A percentile compares a stretch with the other conserved stretches of the same genome.
phyloP scores from a whole-genome alignment of 2,888 invertebrate genomes.

The Torymus texanus region DNA sequence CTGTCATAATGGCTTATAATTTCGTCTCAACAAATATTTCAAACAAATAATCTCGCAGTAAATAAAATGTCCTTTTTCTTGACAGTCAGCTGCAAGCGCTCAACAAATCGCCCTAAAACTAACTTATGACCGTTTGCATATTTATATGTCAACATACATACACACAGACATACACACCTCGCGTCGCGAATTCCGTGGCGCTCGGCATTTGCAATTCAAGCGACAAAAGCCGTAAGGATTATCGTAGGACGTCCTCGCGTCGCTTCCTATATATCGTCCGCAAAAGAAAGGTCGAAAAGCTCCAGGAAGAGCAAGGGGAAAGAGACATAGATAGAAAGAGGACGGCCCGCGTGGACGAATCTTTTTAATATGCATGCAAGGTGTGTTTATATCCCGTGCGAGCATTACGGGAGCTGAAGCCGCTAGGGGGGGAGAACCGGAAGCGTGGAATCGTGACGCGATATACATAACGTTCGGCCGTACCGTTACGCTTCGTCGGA shows the following conservation, averaged over 20 bases:
- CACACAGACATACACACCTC: too few species aligned
- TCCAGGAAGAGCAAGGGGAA: too few species aligned
- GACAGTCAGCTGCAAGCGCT: neutral
- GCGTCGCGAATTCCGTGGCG: too few species aligned
- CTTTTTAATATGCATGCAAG: constrained; percentile 47
- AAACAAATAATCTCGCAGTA: neutral
- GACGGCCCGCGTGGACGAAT: neutral
- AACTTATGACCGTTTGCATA: too few species aligned
- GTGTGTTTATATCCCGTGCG: constrained; percentile 11
- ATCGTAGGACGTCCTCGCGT: neutral
- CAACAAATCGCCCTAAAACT: neutral
- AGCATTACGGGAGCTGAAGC: constrained; percentile 16
- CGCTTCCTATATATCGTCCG: too few species aligned
- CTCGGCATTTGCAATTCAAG: constrained; percentile 21
- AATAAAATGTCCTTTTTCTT: neutral
- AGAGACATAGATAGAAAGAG: neutral
- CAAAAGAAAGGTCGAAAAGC: too few species aligned
- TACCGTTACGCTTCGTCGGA: constrained; percentile 39
- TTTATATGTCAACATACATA: too few species aligned
- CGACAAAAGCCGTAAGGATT: constrained; percentile 15
- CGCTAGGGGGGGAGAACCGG: constrained; percentile 19
- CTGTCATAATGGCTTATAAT: too few species aligned
- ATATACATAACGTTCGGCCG: constrained; percentile 26
- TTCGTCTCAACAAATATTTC: too few species aligned
- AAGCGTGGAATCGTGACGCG: constrained; percentile 49